Evolutionary conservation across 92 coral and sea anemone species (phyloP).

Genomic region (Epizoanthus fatuus): DNA sequence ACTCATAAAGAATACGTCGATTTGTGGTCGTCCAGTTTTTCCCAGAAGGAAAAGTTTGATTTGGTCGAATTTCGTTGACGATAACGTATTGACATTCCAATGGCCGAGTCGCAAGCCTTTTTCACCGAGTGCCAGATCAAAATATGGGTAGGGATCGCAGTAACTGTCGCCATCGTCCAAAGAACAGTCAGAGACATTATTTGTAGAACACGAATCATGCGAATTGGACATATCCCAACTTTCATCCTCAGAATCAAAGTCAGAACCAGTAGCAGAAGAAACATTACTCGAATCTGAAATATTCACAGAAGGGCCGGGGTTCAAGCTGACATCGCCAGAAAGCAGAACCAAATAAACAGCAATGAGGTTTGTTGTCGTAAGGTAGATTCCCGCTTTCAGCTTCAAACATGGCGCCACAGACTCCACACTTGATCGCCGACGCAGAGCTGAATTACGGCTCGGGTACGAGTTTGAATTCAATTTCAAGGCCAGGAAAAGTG

Average conservation of each 20-base stretch:
- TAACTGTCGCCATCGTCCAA: constrained; percentile 35
- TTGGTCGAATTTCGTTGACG: constrained; percentile 71
- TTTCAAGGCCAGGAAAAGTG: constrained; percentile 38
- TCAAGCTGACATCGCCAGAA: constrained; percentile 59
- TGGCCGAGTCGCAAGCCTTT: constrained; percentile 72
- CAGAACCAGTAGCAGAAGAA: neutral
- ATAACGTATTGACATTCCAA: constrained; percentile 72
- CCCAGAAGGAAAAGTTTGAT: constrained; percentile 63
- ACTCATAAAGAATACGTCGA: constrained; percentile 58
- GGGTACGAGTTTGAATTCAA: constrained; percentile 39
- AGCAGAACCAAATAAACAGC: constrained; percentile 33
- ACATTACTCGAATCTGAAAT: neutral
- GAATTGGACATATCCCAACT: too few species aligned
- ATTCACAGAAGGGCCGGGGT: constrained; percentile 43
- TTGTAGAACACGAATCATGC: too few species aligned
- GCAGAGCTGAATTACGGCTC: constrained; percentile 38
- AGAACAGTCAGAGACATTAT: too few species aligned
- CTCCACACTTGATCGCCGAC: constrained; percentile 27
- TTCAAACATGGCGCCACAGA: constrained; percentile 40
- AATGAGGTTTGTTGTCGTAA: constrained; percentile 16
- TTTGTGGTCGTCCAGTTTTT: constrained; percentile 55
- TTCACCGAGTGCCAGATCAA: constrained; percentile 68
- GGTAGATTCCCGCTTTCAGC: constrained; percentile 17
- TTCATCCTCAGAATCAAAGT: too few species aligned
- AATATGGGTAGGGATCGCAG: constrained; percentile 51